These are phyloP conservation scores for Neomorphus geoffroyi DNA, from an alignment of 2,797 vertebrate species.

Conservation along the genomic window DNA sequence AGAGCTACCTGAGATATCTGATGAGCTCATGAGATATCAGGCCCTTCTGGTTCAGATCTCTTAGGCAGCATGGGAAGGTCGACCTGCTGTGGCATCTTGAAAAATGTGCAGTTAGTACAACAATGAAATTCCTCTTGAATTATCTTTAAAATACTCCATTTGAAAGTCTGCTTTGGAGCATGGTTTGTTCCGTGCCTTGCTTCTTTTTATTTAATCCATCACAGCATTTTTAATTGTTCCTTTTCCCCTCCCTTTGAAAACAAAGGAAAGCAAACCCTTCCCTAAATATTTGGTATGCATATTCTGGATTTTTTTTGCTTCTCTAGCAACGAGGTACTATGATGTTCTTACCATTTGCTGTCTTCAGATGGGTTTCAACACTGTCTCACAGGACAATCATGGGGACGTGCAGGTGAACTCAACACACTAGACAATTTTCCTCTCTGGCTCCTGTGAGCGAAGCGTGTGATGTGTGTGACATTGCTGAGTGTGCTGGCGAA, in stretches of 20 bases:
- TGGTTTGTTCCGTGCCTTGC: neutral
- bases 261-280: neutral
- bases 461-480: neutral
- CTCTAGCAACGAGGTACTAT: neutral
- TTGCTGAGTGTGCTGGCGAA: neutral
- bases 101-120: neutral
- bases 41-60: neutral
- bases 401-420: neutral
- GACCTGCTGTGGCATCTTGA: neutral
- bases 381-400: neutral
- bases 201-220: neutral
- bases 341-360: neutral
- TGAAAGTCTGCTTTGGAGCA: neutral
- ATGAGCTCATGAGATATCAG: neutral
- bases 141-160: slow-evolving; percentile 1
- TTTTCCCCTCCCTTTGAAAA: neutral
- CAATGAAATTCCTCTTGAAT: neutral
- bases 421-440: accelerated
- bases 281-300: neutral
- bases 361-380: neutral
- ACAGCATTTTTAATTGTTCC: neutral
- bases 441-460: accelerated
- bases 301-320: neutral
- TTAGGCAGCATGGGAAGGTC: neutral
- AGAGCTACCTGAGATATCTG: neutral